Evolutionary conservation across 2,113 vertebrate species (phyloP), one percentile per base, ranked within the genome.

Genomic region (Vulpes lagopus): DNA sequence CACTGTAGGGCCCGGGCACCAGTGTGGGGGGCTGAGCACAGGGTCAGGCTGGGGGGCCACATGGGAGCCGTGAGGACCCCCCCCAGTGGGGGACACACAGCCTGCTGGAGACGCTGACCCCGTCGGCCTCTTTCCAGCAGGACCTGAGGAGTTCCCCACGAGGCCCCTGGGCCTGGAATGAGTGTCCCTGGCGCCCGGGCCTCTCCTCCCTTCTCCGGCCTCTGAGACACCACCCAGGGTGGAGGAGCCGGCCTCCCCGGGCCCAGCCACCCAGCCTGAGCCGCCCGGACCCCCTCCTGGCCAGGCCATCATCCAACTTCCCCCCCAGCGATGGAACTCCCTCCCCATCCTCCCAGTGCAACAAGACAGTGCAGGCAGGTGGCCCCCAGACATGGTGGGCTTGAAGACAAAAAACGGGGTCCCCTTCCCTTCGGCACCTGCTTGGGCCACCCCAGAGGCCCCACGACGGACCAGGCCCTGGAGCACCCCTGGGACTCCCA

Each of bases 111-210:
- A 71, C 2, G 82, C 51, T 35, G 10, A 27, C 23, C 15, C 4
- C 7, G 10, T 11, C 69, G 32, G 74, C 76, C 92, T 82, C 74
- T 79, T 97, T 97, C 71, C 76, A 99, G 99, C 98, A 49, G 99
- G 99, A 96, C 98, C 99, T 76, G 99, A 99, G 8, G 99, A 99
- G 98, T 98, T 99, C 79, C 99, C 99, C 73, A 99, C 98, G 98
- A 99, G 97, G 95, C 98, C 99, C 15, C 98, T 99, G 96, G 99
- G 99, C 27, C 59, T 8, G 17, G 1, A 65, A 7, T 0, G 0
- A 30, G 49, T 30, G 8, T 23, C 55, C 59, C 57, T 0, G 14
- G 57, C 2, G 3, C 55, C 62, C 73, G 64, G 49, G 49, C 0
- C 22, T 5, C 60, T 9, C 49, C 91, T 14, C 5, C 3, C 22